Evolutionary conservation across 37 sponge, comb jelly and placozoan genomes (phyloP).

Genomic region (Hormiphora californensis): DNA sequence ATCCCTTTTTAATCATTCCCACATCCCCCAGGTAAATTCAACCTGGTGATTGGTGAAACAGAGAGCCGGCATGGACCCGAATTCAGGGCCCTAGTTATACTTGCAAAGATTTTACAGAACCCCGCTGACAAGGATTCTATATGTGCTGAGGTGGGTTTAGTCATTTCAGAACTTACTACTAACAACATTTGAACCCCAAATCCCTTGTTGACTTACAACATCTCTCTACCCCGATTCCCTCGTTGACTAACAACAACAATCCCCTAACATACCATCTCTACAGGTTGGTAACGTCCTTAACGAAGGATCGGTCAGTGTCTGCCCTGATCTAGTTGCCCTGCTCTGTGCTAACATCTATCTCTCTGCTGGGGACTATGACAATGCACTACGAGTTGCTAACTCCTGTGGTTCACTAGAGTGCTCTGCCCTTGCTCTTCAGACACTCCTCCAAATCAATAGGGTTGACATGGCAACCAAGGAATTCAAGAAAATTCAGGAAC

Average conservation of each 20-base stretch:
- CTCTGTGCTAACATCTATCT: conserved; percentile 43
- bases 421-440: conserved; percentile 77
- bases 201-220: neutral
- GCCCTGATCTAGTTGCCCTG: conserved; percentile 20
- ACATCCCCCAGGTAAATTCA: conserved; percentile 73
- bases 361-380: conserved; percentile 31
- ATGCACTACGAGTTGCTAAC: conserved; percentile 28
- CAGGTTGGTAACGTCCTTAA: conserved; percentile 52
- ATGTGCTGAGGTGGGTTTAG: conserved; percentile 1
- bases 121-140: conserved; percentile 59
- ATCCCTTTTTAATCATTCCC: too few species aligned
- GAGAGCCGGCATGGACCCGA: conserved; percentile 65
- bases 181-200: neutral
- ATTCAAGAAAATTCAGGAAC: conserved; percentile 84
- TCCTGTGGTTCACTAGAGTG: conserved; percentile 48
- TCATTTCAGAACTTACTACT: neutral
- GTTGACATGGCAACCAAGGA: conserved; percentile 95
- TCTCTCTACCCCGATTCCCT: neutral
- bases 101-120: conserved; percentile 75
- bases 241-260: neutral
- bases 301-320: neutral
- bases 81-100: conserved; percentile 70
- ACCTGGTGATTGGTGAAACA: conserved; percentile 83
- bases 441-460: conserved; percentile 77
- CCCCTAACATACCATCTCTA: neutral